phyloP scores from a whole-genome alignment of 2,113 vertebrate species.

The Tautogolabrus adspersus region DNA sequence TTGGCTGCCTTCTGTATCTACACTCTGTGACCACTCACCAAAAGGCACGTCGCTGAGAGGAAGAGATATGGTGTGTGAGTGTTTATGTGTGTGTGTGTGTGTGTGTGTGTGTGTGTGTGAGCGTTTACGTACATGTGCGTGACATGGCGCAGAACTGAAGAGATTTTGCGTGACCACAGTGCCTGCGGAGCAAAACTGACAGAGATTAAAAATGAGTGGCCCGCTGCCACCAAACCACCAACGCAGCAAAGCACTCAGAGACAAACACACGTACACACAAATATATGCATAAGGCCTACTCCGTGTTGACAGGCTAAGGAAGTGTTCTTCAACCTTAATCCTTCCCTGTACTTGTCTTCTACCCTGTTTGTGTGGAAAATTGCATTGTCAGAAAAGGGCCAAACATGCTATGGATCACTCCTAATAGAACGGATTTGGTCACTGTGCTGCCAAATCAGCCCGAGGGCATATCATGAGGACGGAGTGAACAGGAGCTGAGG shows the following conservation, averaged over 20 bases:
- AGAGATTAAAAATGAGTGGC: conserved; percentile 55
- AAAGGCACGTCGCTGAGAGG: conserved; percentile 22
- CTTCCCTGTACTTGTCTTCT: conserved; percentile 27
- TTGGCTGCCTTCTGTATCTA: conserved; percentile 34
- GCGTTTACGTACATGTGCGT: conserved; percentile 9
- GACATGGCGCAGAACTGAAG: conserved; percentile 18
- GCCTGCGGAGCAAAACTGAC: conserved; percentile 54
- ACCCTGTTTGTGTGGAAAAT: conserved; percentile 43
- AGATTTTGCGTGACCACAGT: conserved; percentile 25
- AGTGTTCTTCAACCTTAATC: conserved; percentile 47
- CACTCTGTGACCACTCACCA: conserved; percentile 43
- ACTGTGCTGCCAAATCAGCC: conserved; percentile 50
- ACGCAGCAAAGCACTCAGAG: conserved; percentile 16
- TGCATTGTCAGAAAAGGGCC: conserved; percentile 39
- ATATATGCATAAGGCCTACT: neutral
- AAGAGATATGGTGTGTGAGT: conserved; percentile 20
- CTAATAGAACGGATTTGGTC: conserved; percentile 57
- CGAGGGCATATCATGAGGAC: conserved; percentile 11
- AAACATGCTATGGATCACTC: conserved; percentile 40
- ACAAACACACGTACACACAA: neutral
- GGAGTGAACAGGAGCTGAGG: neutral
- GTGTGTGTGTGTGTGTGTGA: neutral
- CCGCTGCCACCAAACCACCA: conserved; percentile 47
- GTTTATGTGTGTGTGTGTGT: neutral
- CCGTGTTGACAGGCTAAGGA: conserved; percentile 42